Evolutionary conservation across 2,888 invertebrate species (phyloP).

Genomic region (Plebejus anna): DNA sequence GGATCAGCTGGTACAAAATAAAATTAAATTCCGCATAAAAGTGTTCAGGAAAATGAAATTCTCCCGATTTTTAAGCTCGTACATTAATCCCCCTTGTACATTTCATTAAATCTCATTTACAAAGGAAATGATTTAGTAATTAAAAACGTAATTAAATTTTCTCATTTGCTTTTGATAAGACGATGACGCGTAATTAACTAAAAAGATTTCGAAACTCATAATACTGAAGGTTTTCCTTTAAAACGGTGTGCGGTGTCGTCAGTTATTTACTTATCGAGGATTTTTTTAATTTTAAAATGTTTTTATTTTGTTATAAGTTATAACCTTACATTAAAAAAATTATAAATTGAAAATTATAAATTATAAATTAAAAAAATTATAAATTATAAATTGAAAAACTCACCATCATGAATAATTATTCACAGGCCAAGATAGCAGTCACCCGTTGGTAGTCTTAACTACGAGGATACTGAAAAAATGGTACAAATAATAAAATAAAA

Average conservation of each 20-base stretch:
- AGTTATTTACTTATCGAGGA: not conserved
- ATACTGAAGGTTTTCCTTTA: not conserved
- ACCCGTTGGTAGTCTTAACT: no score
- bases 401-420: no score
- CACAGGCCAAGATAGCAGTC: no score
- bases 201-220: constrained; percentile 3
- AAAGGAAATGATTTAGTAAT: constrained; percentile 16
- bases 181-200: not conserved
- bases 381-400: no score
- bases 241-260: not conserved
- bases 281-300: no score
- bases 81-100: constrained; percentile 12
- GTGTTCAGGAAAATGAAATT: not conserved
- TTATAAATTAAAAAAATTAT: no score
- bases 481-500: no score
- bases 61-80: not conserved
- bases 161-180: constrained; percentile 5
- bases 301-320: no score
- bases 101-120: constrained; percentile 7
- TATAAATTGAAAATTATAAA: no score
- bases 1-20: no score
- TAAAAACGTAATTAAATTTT: constrained; percentile 11
- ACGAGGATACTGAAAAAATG: no score
- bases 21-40: not conserved
- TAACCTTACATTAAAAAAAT: no score